These are phyloP conservation scores for Campoletis raptor DNA, from an alignment of 2,888 invertebrate genomes.

Conservation along the genomic window DNA sequence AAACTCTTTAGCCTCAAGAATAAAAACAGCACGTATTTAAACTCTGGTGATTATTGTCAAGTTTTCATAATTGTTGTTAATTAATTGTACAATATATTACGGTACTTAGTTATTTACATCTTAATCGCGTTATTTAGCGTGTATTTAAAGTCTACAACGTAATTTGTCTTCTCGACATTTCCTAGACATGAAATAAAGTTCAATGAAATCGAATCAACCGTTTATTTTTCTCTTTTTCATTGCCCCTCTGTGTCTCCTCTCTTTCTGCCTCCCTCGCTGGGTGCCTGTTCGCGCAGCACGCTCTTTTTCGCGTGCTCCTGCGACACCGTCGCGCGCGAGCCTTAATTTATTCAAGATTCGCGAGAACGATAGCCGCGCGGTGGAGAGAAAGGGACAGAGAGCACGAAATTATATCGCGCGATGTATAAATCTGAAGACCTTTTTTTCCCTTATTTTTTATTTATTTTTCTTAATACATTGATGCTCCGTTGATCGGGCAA, in stretches of 20 bases:
- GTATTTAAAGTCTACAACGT: conserved; percentile 1
- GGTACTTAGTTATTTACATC: background rate
- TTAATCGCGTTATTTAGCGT: background rate
- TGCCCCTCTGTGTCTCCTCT: conserved; percentile 43
- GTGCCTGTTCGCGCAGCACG: conserved; percentile 13
- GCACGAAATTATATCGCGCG: conserved; percentile 56
- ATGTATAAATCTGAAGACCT: conserved; percentile 17
- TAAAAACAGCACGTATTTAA: background rate
- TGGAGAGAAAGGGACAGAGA: conserved; percentile 33
- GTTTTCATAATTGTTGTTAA: conserved; percentile 1
- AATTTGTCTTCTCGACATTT: background rate
- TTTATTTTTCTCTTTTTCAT: background rate
- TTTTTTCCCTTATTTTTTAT: too few species aligned
- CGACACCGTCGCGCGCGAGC: conserved; percentile 46
- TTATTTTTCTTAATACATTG: background rate
- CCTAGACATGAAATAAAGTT: conserved; percentile 18
- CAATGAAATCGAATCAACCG: conserved; percentile 1
- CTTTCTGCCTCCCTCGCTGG: conserved; percentile 43
- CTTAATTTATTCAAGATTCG: conserved; percentile 65
- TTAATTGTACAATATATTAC: background rate
- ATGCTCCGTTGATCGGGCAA: too few species aligned
- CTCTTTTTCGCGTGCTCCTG: conserved; percentile 38
- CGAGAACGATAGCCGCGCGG: conserved; percentile 57
- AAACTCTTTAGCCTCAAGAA: background rate
- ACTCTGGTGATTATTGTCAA: background rate